phyloP scores from a whole-genome alignment of 2,888 invertebrate genomes.

The Drosophila colorata region DNA sequence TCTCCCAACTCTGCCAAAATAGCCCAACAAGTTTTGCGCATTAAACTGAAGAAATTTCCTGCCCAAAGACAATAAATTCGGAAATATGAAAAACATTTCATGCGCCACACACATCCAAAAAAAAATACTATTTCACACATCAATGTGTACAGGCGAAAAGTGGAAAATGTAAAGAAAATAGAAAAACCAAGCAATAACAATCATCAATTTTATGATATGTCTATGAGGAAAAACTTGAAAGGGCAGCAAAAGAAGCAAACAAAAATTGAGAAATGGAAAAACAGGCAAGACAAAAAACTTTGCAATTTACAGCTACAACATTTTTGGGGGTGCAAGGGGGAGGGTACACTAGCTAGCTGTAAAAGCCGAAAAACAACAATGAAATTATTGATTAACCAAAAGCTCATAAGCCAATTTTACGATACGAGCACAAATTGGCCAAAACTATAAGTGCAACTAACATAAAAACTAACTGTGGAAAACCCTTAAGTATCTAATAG shows the following conservation, averaged over 20 bases:
- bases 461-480: conserved; percentile 15
- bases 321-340: not conserved
- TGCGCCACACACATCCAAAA: conserved; percentile 1
- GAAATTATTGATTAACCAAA: conserved; percentile 53
- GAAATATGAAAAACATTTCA: conserved; percentile 27
- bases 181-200: conserved; percentile 27
- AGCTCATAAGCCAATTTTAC: conserved; percentile 10
- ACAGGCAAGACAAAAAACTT: conserved; percentile 15
- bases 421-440: conserved; percentile 8
- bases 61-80: conserved; percentile 14
- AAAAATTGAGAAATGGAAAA: conserved; percentile 21
- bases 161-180: conserved; percentile 21
- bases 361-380: conserved; percentile 8
- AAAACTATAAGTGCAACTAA: conserved; percentile 11
- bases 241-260: conserved; percentile 7
- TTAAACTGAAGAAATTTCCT: conserved; percentile 1
- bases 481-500: not conserved
- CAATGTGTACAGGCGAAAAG: conserved; percentile 17
- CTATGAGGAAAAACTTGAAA: conserved; percentile 38
- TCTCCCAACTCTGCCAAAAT: not conserved
- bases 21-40: not conserved
- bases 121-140: conserved; percentile 37
- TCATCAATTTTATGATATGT: conserved; percentile 34
- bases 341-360: conserved; percentile 3
- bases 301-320: conserved; percentile 36